Evolutionary conservation across 2,888 invertebrate species (phyloP), one percentile per base, ranked within the genome.

Genomic region (Halictus ligatus): DNA sequence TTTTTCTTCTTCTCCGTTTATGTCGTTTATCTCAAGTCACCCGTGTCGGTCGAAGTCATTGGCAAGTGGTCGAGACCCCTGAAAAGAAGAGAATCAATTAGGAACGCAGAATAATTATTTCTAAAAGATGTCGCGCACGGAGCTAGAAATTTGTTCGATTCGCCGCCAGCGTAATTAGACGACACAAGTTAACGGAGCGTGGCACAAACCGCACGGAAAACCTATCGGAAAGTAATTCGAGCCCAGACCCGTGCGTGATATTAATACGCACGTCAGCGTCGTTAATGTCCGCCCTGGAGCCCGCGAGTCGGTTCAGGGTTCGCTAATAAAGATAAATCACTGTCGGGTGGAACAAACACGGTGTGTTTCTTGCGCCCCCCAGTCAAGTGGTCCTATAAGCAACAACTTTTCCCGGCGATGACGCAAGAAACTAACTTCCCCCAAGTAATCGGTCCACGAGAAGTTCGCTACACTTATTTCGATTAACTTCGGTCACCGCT

Each of bases 1-100:
- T 8, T 29, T 29, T 29, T 64, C 60, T 1, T 12, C 29, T 15
- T 25, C 12, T 6, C 29, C 29, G 5, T 64, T 64, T 25, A 21
- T 29, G 18, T 35, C 35, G 35, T 1, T 75, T 80, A 75, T 64
- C 73, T 81, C 72, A 13, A 73, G 73, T 81, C 82, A 79, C 58
- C 25, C 4, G 15, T 48, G 48, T 15, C 43, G 8, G 43, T 43
- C 8, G 1, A 4, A 43, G 8, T 43, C 43, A n/a, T n/a, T n/a
- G n/a, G n/a, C n/a, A n/a, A n/a, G n/a, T n/a, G n/a, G n/a, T n/a
- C n/a, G n/a, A n/a, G n/a, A n/a, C n/a, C 35, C 35, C 35, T 35
- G 35, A 35, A 35, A 35, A 35, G 35, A 35, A 35, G 2, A 35
- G 35, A 35, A 35, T 35, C 35, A 35, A 35, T 35, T 35, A 35